These are phyloP conservation scores for Scaptomyza parva DNA, from an alignment of 2,888 invertebrate genomes.

Conservation along the genomic window DNA sequence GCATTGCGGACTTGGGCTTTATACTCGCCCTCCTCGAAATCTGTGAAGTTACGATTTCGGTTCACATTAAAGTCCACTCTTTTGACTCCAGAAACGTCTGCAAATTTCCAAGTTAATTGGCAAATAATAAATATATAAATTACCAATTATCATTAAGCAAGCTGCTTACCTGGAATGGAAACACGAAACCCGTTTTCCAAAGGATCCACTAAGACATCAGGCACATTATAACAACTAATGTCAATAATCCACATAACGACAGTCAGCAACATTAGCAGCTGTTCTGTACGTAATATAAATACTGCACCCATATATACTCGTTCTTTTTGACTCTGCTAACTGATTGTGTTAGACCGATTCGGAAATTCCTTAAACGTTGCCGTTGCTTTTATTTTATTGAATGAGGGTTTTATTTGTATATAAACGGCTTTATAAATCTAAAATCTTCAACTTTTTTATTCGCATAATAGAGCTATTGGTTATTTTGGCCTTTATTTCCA, in stretches of 20 bases:
- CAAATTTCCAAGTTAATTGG: not conserved
- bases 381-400: too few species aligned
- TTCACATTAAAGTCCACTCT: slow-evolving; percentile 89
- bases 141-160: not conserved
- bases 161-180: slow-evolving; percentile 76
- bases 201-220: slow-evolving; percentile 63
- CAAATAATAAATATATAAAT: too few species aligned
- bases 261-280: slow-evolving; percentile 9
- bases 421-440: too few species aligned
- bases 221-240: slow-evolving; percentile 61
- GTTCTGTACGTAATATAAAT: not conserved
- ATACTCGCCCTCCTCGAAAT: slow-evolving; percentile 86
- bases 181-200: slow-evolving; percentile 72
- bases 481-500: too few species aligned
- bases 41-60: slow-evolving; percentile 86
- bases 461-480: too few species aligned
- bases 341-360: slow-evolving; percentile 21
- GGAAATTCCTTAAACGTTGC: not conserved
- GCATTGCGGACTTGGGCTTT: slow-evolving; percentile 85
- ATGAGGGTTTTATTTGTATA: too few species aligned
- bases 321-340: slow-evolving; percentile 1
- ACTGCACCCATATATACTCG: slow-evolving; percentile 7
- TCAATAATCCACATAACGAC: slow-evolving; percentile 9
- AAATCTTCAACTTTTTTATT: too few species aligned
- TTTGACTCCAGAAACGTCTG: slow-evolving; percentile 86